Conservation (phyloP, 2,888 invertebrate species). For the Drosophila niveifrons region DNA sequence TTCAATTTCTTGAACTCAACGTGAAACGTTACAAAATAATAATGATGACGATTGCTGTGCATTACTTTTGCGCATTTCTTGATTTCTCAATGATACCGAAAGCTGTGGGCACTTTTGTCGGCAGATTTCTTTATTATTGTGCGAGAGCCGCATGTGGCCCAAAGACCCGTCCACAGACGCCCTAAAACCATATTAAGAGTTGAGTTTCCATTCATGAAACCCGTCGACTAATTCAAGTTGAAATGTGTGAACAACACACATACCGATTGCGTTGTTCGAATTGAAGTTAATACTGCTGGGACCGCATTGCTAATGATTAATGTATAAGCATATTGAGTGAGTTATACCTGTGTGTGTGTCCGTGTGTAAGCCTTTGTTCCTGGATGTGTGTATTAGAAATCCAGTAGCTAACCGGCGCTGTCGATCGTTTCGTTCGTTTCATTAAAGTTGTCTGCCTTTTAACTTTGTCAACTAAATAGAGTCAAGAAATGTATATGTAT, state of each 20-base stretch:
- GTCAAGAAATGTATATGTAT: conserved; percentile 1
- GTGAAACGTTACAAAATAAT: conserved; percentile 78
- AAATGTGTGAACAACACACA: conserved; percentile 79
- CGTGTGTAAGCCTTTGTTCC: neutral
- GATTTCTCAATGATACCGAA: conserved; percentile 53
- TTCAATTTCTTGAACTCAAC: conserved; percentile 78
- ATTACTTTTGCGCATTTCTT: conserved; percentile 77
- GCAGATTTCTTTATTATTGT: conserved; percentile 76
- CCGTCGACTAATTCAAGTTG: conserved; percentile 75
- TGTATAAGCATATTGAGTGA: conserved; percentile 70
- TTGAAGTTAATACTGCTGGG: conserved; percentile 19
- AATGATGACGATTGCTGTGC: conserved; percentile 70
- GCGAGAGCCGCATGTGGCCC: conserved; percentile 67
- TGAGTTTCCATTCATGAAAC: conserved; percentile 68
- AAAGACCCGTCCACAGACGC: conserved; percentile 34
- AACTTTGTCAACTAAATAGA: conserved; percentile 19
- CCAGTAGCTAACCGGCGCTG: conserved; percentile 74
- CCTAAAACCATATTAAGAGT: conserved; percentile 34
- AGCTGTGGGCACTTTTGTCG: conserved; percentile 63
- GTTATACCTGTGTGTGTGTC: conserved; percentile 23
- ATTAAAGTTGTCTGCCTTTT: conserved; percentile 67
- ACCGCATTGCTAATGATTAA: conserved; percentile 72
- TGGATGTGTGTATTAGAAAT: conserved; percentile 43
- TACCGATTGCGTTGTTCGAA: conserved; percentile 24
- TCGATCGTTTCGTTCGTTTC: conserved; percentile 77